Evolutionary conservation across 2,113 vertebrate species (phyloP), one percentile per base, ranked within the genome.

Genomic region (Neogobius melanostomus): DNA sequence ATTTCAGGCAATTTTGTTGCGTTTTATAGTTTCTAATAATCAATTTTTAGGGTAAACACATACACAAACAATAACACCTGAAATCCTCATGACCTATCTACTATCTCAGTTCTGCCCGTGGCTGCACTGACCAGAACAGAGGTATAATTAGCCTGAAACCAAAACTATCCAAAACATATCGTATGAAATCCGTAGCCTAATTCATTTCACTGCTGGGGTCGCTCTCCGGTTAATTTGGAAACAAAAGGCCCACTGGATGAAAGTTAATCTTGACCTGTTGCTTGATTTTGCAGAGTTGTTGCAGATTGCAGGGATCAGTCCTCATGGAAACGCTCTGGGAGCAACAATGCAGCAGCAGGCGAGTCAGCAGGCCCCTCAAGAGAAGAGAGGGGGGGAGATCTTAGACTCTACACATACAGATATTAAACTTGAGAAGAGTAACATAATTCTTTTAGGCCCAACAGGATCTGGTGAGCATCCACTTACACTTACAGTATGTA

Each of bases 351-450:
- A 99, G 87, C 97, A 98, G 67, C 97, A 97, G 77, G 93, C 95
- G 12, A 97, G 93, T 84, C 97, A 97, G 84, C 95, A 97, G 78
- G 90, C 94, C 65, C 94, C 95, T 81, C 96, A 95, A 87, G 97
- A 98, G 87, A 96, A 91, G 83, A 91, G 97, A 86, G 97, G 97
- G 66, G 96, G 96, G 5, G 96, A 98, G 75, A 93, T 98, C n/a
- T 85, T 99, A 80, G 97, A 99, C 91, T 96, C 95, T 17, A 75
- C 92, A 60, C 94, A 95, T 11, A 90, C 93, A n/a, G 96, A 98
- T 53, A 99, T 99, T 80, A 98, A 95, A 90, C 94, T 99, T 89
- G 97, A 99, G 90, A 99, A 99, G 90, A 98, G 97, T 92, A 99
- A 99, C 87, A 97, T 99, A 85, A 93, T 99, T 87, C 94, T 99